These are phyloP conservation scores for Agrilus cyanescens DNA, from an alignment of 2,888 invertebrate genomes.

Conservation along the genomic window DNA sequence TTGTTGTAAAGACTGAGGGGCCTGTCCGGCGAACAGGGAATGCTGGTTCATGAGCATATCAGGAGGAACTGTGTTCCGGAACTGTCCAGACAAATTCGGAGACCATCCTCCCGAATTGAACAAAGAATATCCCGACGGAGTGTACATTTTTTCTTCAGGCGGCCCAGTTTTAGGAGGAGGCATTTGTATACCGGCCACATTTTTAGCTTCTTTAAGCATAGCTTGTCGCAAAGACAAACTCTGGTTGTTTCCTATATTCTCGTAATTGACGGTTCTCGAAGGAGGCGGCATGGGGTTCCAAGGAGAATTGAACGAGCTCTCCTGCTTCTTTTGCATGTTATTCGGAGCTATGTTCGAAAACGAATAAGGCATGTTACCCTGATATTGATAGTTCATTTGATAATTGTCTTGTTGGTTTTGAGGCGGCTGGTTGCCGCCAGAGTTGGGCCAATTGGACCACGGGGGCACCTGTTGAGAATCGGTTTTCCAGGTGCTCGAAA, in stretches of 20 bases:
- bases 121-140: slow-evolving; percentile 30
- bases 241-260: slow-evolving; percentile 11
- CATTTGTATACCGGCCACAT: slow-evolving; percentile 13
- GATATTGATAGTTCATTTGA: slow-evolving; percentile 12
- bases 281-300: slow-evolving; percentile 17
- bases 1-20: slow-evolving; percentile 67
- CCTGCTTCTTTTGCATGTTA: slow-evolving; percentile 11
- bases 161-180: background rate
- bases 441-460: slow-evolving; percentile 17
- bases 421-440: slow-evolving; percentile 8
- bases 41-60: slow-evolving; percentile 32
- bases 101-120: slow-evolving; percentile 35
- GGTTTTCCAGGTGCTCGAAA: slow-evolving; percentile 15
- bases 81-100: slow-evolving; percentile 29
- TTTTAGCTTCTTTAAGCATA: slow-evolving; percentile 32
- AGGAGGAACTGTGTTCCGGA: slow-evolving; percentile 20
- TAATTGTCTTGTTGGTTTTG: slow-evolving; percentile 11
- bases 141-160: slow-evolving; percentile 8
- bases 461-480: slow-evolving; percentile 15
- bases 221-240: slow-evolving; percentile 31
- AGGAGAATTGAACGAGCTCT: slow-evolving; percentile 21
- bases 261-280: slow-evolving; percentile 7
- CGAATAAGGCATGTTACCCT: slow-evolving; percentile 9
- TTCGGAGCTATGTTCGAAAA: slow-evolving; percentile 3
- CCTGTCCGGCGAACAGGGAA: slow-evolving; percentile 66